These are phyloP conservation scores for Bubo scandiacus DNA, from an alignment of 2,113 vertebrate species.

Conservation along the genomic window DNA sequence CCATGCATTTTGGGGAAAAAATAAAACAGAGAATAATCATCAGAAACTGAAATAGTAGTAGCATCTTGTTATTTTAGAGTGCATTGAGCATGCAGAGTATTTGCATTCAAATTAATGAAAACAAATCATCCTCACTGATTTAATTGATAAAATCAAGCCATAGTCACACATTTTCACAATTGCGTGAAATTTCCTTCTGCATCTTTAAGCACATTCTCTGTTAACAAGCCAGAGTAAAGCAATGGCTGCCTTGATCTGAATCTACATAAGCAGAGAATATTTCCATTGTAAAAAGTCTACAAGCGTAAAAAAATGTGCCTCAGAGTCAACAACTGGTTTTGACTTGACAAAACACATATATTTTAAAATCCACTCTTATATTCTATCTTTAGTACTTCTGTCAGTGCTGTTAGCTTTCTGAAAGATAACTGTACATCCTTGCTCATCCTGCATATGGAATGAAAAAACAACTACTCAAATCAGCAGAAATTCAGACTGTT, in stretches of 20 bases:
- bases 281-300: neutral
- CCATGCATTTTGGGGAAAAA: neutral
- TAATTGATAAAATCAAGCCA: neutral
- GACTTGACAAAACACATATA: neutral
- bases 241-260: neutral
- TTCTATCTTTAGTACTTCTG: neutral
- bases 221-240: neutral
- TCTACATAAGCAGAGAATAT: neutral
- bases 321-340: neutral
- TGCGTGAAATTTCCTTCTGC: neutral
- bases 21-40: neutral
- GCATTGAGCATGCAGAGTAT: neutral
- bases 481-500: neutral
- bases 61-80: neutral
- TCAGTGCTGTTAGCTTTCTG: neutral
- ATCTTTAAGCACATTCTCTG: neutral
- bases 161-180: neutral
- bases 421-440: neutral
- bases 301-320: neutral
- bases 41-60: neutral
- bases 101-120: neutral
- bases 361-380: neutral
- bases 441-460: neutral
- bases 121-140: neutral
- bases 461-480: neutral